Evolutionary conservation across 2,888 invertebrate species (phyloP), one percentile per base, ranked within the genome.

Genomic region (Calliopum simillimum): DNA sequence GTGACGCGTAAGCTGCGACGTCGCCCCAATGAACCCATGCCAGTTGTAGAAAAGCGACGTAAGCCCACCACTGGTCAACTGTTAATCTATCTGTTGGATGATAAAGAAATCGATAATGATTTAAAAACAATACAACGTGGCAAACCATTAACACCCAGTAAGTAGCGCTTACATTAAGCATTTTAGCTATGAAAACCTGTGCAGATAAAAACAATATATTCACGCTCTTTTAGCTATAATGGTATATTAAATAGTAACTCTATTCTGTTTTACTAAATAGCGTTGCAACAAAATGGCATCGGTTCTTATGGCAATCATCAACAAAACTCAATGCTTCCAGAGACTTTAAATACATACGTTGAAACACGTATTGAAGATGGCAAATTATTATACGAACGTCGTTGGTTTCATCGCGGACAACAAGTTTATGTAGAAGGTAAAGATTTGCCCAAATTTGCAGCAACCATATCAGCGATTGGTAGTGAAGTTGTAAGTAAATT

Each of bases 361-460:
- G 97, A 97, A 79, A 94, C 96, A 4, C 90, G 94, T 74, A 96
- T 98, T 76, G 98, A 98, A 87, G 97, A 97, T 87, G 97, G 97
- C 66, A 96, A 97, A 87, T 88, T 98, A 72, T 88, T 95, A 80
- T 97, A 96, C 87, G 97, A 98, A 87, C 90, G 96, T 75, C 90
- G 96, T 82, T 98, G 98, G 98, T 98, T 94, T 87, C 97, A 97
- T 82, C 90, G 97, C 73, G 97, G 97, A 0, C 97, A 98, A 87
- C 93, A 95, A 74, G 94, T 98, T 46, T 96, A 93, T 85, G 92
- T 97, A 3, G 96, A 96, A 86, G 95, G 96, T 19, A 91, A 94
- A 75, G 97, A 97, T 77, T 88, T 93, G 81, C 89, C 93, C 4
- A 91, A 94, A 82, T 95, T 95, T 84, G 91, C 95, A 56, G 98